Evolutionary conservation across 2,888 invertebrate genomes (phyloP).

Genomic region (Anoplius nigerrimus): DNA sequence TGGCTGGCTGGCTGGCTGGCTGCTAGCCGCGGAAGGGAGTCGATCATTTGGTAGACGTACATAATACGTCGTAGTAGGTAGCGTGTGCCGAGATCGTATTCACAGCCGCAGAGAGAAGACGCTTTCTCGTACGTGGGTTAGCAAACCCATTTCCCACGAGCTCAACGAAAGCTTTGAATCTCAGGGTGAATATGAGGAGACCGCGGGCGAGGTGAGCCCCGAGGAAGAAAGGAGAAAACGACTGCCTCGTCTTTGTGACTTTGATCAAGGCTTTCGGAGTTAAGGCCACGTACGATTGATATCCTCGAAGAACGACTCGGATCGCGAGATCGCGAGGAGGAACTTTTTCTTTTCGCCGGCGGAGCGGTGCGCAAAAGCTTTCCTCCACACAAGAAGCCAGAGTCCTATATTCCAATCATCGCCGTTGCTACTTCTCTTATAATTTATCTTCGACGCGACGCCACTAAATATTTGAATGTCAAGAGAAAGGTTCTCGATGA

Average conservation of each 20-base stretch:
- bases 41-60: constrained; percentile 29
- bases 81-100: constrained; percentile 22
- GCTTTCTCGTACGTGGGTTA: constrained; percentile 26
- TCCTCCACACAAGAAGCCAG: constrained; percentile 22
- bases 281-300: constrained; percentile 20
- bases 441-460: neutral
- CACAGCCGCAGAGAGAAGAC: constrained; percentile 14
- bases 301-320: constrained; percentile 21
- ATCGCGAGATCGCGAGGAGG: constrained; percentile 19
- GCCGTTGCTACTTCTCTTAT: constrained; percentile 28
- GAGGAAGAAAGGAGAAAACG: constrained; percentile 1
- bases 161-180: constrained; percentile 28
- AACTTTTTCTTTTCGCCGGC: neutral
- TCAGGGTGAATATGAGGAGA: constrained; percentile 22
- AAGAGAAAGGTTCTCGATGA: neutral
- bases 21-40: constrained; percentile 14
- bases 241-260: constrained; percentile 14
- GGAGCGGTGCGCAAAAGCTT: constrained; percentile 22
- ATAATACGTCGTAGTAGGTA: constrained; percentile 21
- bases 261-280: constrained; percentile 23
- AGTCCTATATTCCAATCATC: constrained; percentile 12
- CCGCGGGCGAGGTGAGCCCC: neutral
- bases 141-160: constrained; percentile 36
- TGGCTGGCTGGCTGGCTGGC: too few species aligned
- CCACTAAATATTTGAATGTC: neutral